These are phyloP conservation scores for Aporrectodea caliginosa DNA, from an alignment of 1,140 invertebrate genomes.

Conservation along the genomic window DNA sequence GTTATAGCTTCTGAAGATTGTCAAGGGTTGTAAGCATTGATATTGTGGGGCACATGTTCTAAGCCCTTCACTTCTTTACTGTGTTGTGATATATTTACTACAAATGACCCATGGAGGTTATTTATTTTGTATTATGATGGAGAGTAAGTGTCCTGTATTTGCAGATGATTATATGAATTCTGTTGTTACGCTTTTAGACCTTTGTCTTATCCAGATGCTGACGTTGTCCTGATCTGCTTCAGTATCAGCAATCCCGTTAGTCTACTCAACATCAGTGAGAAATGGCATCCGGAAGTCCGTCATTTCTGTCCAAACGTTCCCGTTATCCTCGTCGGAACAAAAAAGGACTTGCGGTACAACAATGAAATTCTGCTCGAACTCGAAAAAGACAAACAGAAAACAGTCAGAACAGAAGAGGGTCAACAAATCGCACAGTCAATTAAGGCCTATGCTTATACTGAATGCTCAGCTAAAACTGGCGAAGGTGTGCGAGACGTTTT, in stretches of 20 bases:
- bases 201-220: slow-evolving; percentile 93
- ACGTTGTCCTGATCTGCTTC: slow-evolving; percentile 59
- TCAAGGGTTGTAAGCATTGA: too few species aligned
- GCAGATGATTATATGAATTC: too few species aligned
- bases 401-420: slow-evolving; percentile 3
- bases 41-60: too few species aligned
- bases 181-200: slow-evolving; percentile 59
- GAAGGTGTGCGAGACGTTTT: slow-evolving; percentile 22
- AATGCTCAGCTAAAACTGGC: slow-evolving; percentile 29
- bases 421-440: slow-evolving; percentile 5
- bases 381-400: slow-evolving; percentile 36
- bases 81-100: too few species aligned
- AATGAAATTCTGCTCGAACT: neutral
- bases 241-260: slow-evolving; percentile 50
- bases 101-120: too few species aligned
- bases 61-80: too few species aligned
- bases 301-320: slow-evolving; percentile 55
- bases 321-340: slow-evolving; percentile 55
- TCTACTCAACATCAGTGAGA: slow-evolving; percentile 48
- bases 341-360: slow-evolving; percentile 74
- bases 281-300: slow-evolving; percentile 49
- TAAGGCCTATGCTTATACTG: slow-evolving; percentile 13
- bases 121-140: too few species aligned
- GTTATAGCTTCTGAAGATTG: too few species aligned
- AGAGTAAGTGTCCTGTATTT: too few species aligned